phyloP scores from a whole-genome alignment of 2,113 vertebrate species.

The Mustela lutreola region DNA sequence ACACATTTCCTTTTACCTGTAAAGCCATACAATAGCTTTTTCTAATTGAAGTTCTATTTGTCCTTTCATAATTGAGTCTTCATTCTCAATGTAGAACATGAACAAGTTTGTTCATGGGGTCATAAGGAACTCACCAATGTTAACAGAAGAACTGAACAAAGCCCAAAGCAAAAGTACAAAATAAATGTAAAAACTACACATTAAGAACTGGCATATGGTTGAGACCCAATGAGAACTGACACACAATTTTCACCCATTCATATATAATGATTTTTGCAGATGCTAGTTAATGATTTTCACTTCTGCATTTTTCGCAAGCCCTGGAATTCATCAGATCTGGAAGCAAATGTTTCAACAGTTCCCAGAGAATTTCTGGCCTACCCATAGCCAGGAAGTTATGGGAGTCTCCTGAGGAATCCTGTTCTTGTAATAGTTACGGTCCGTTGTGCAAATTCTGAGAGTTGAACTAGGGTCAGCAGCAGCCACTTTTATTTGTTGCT shows the following conservation, averaged over 20 bases:
- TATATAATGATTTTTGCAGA: slow-evolving; percentile 66
- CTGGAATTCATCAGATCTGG: slow-evolving; percentile 70
- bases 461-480: slow-evolving; percentile 67
- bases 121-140: background rate
- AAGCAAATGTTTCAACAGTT: slow-evolving; percentile 67
- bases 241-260: background rate
- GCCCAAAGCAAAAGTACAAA: background rate
- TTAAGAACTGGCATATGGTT: background rate
- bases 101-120: background rate
- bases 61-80: slow-evolving; percentile 13
- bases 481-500: background rate
- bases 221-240: background rate
- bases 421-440: slow-evolving; percentile 51
- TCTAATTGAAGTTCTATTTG: background rate
- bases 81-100: background rate
- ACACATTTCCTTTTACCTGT: background rate
- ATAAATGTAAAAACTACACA: background rate
- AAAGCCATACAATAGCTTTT: background rate
- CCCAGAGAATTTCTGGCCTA: slow-evolving; percentile 75
- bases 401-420: slow-evolving; percentile 73
- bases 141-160: background rate
- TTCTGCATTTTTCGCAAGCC: slow-evolving; percentile 69
- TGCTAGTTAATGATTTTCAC: slow-evolving; percentile 73
- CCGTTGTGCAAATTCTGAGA: slow-evolving; percentile 38
- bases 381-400: slow-evolving; percentile 69